These are phyloP conservation scores for Sciurus carolinensis DNA, from an alignment of 2,797 vertebrate genomes.

Conservation along the genomic window DNA sequence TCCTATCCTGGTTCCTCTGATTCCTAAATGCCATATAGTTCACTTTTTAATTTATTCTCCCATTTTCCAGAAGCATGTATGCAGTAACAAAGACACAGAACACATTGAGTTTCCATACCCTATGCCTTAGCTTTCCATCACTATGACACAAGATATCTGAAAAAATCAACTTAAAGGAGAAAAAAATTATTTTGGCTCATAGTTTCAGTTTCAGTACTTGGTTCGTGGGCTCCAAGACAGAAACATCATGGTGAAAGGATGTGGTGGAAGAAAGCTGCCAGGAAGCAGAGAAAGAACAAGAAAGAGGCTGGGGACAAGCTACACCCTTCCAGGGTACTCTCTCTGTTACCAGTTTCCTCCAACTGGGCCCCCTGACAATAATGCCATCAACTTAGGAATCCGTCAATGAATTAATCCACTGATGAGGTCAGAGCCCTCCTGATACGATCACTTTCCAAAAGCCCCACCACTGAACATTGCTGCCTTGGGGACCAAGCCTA, in stretches of 20 bases:
- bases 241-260: neutral
- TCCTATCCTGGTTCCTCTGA: neutral
- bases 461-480: neutral
- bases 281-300: neutral
- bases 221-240: neutral
- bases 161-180: neutral
- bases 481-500: neutral
- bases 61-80: neutral
- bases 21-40: neutral
- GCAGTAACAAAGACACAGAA: neutral
- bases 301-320: neutral
- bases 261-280: neutral
- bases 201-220: neutral
- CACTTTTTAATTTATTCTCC: neutral
- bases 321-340: neutral
- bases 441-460: neutral
- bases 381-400: neutral
- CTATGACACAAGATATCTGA: neutral
- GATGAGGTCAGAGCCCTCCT: neutral
- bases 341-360: neutral
- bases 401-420: neutral
- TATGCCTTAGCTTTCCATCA: neutral
- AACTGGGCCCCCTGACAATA: neutral
- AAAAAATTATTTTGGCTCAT: neutral
- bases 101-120: neutral